phyloP scores from a whole-genome alignment of 2,113 vertebrate species.

The Saccopteryx bilineata region DNA sequence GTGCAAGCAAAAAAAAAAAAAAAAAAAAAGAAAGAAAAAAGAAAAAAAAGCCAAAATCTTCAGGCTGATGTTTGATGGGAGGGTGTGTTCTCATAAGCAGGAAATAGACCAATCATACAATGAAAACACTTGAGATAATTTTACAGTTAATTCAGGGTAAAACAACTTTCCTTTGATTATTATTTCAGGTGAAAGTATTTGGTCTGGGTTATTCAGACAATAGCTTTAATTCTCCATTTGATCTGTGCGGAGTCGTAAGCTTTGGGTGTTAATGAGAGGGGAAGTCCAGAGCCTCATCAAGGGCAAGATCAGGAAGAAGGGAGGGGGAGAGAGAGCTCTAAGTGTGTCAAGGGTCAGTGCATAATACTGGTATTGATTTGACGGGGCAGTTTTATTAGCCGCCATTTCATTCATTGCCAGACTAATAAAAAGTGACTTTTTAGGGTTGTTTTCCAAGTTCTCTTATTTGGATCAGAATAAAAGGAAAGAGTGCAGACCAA shows the following conservation, averaged over 20 bases:
- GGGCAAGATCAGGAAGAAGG: neutral
- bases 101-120: neutral
- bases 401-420: slow-evolving; percentile 44
- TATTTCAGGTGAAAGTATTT: slow-evolving; percentile 36
- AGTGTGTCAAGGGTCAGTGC: neutral
- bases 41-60: neutral
- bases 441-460: neutral
- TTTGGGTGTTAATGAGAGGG: neutral
- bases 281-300: neutral
- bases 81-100: neutral
- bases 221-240: neutral
- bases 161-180: slow-evolving; percentile 28
- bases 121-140: neutral
- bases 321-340: neutral
- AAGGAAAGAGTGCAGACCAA: neutral
- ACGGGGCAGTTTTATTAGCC: neutral
- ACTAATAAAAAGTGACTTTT: slow-evolving; percentile 1
- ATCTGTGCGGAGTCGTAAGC: neutral
- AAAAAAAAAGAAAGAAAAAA: neutral
- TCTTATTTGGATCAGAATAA: neutral
- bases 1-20: neutral
- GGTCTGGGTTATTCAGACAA: neutral
- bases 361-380: neutral
- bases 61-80: neutral
- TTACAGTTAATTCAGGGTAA: neutral